These are phyloP conservation scores for Glaucopsyche alexis DNA, from an alignment of 2,888 invertebrate species.

Conservation along the genomic window DNA sequence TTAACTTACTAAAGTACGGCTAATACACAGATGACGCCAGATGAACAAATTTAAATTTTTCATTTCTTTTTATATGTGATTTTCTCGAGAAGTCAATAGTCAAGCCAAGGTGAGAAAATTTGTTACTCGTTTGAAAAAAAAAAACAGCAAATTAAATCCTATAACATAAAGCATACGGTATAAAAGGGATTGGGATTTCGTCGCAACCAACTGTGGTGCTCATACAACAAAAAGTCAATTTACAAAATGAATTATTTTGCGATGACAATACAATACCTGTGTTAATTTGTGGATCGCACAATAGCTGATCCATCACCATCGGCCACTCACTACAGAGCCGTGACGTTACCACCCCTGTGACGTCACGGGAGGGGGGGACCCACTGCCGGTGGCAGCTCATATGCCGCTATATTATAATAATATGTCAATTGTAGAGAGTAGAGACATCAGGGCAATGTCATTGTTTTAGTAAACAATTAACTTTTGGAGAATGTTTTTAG, in stretches of 20 bases:
- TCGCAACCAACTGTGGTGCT: neutral
- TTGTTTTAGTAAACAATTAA: neutral
- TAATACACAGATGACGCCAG: no score
- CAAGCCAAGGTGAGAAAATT: no score
- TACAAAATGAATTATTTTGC: neutral
- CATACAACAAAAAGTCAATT: neutral
- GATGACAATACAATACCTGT: neutral
- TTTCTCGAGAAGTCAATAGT: no score
- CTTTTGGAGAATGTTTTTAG: no score
- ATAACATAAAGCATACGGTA: no score
- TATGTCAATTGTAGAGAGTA: neutral
- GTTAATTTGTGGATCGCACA: slow-evolving; percentile 9
- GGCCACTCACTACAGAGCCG: neutral
- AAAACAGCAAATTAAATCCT: no score
- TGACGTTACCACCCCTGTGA: neutral
- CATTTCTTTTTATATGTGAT: no score
- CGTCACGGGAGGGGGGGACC: neutral
- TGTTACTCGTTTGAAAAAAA: no score
- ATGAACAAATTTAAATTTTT: no score
- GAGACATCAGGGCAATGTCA: neutral
- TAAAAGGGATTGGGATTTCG: neutral
- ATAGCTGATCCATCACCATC: slow-evolving; percentile 1
- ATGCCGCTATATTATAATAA: neutral
- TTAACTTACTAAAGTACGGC: no score
- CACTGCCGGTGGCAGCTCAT: neutral